Base-by-base conservation (phyloP, 2,113 vertebrate species). In the Sakesphorus luctuosus region DNA sequence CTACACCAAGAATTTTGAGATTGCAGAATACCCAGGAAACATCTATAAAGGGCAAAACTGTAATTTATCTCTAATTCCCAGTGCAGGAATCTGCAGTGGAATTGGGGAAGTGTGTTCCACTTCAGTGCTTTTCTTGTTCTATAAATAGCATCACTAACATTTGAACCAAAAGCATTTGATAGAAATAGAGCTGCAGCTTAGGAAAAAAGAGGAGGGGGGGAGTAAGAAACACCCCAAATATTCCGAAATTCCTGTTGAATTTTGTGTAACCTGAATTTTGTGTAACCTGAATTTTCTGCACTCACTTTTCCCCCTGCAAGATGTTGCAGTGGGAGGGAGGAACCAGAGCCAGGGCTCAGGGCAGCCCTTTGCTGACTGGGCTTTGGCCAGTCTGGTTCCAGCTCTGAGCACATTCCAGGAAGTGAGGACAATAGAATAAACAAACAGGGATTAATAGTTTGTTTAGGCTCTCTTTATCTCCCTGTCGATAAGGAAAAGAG, bases 391-490 rank as follows among this genome's bases (percentile, higher is more conserved):
- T 23, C 2, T 3, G 17, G 43, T 67, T 94, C 66, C 33, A 38
- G 73, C 61, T 75, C 61, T 90, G 89, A 88, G 83, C 80, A 3
- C 65, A 67, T 93, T 95, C 90, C 91, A 89, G 95, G 88, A 96
- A 93, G 49, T 59, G 83, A 84, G 52, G 38, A 95, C 91, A 96
- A 94, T 91, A 72, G 95, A 56, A 68, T 75, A 77, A 89, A 81
- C 63, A 87, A 94, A 86, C 83, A 93, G 62, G 61, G 76, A 75
- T 92, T 92, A 55, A 47, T 47, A 69, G 40, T 24, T 31, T 35
- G 38, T 89, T 87, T 89, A 88, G 68, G 7, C 18, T 89, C 21
- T 72, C 55, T 93, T 43, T 90, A 68, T 68, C 56, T 88, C 50
- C 29, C 26, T 49, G 7, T 63, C 86, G 63, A 24, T 58, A 89